These are phyloP conservation scores for Seladonia tumulorum DNA, from an alignment of 2,888 invertebrate species.

Conservation along the genomic window DNA sequence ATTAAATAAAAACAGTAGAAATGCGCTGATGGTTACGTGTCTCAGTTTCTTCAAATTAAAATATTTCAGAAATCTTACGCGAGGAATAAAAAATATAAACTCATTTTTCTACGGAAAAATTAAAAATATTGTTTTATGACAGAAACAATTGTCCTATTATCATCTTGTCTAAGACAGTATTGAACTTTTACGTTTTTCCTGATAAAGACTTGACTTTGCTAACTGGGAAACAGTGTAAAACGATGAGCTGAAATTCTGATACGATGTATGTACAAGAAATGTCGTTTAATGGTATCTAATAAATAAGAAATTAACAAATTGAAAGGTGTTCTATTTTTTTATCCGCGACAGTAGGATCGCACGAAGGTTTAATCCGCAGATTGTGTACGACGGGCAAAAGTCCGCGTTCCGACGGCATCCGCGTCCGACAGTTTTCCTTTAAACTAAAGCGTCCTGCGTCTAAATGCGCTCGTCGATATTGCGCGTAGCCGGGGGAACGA, in stretches of 20 bases:
- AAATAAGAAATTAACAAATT: neutral
- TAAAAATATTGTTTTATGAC: too few species aligned
- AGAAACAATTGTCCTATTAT: too few species aligned
- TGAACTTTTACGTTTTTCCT: too few species aligned
- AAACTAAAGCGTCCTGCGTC: neutral
- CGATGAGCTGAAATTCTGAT: too few species aligned
- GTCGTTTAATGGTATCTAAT: too few species aligned
- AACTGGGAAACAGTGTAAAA: too few species aligned
- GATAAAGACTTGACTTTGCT: too few species aligned
- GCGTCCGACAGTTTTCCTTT: neutral
- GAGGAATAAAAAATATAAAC: neutral
- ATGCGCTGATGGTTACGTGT: neutral
- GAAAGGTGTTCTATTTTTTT: neutral
- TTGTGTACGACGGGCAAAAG: neutral
- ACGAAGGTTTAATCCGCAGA: neutral
- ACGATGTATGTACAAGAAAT: too few species aligned
- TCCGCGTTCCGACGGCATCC: neutral
- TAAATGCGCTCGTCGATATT: neutral
- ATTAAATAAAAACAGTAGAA: neutral
- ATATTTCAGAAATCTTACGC: neutral
- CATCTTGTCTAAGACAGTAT: too few species aligned
- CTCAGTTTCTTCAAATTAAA: neutral
- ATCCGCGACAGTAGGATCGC: too few species aligned
- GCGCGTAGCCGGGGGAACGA: conserved; percentile 2
- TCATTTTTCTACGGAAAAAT: too few species aligned